Conservation (phyloP, 2,113 vertebrate species). For the Heliornis fulica region DNA sequence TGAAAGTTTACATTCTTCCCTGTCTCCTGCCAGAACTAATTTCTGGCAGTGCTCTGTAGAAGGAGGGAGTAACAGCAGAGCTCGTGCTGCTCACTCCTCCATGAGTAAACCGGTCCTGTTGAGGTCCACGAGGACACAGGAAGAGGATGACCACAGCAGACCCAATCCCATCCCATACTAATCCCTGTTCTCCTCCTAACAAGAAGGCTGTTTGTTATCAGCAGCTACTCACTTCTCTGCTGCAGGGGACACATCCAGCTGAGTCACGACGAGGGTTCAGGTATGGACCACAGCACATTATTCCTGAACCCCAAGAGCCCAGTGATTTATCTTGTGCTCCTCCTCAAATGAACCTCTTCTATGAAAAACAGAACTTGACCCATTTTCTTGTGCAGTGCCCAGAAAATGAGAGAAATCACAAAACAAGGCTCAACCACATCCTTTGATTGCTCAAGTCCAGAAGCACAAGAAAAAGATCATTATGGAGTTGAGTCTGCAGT, state of each 20-base stretch:
- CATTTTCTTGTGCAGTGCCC: neutral
- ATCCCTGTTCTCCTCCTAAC: neutral
- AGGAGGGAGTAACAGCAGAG: neutral
- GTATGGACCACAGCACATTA: neutral
- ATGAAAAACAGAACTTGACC: neutral
- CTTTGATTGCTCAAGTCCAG: neutral
- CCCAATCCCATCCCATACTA: neutral
- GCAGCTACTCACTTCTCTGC: neutral
- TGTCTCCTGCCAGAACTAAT: neutral
- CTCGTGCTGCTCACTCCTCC: neutral
- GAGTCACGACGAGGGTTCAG: fast-evolving
- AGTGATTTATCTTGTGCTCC: neutral
- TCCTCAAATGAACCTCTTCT: neutral
- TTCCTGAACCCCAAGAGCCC: neutral
- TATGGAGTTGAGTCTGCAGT: neutral
- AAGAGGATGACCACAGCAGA: neutral
- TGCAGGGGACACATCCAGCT: neutral
- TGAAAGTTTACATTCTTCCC: neutral
- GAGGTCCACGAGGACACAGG: neutral
- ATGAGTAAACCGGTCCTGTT: neutral
- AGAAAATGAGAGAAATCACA: neutral
- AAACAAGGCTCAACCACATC: neutral
- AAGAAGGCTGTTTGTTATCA: neutral
- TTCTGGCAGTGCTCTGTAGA: neutral
- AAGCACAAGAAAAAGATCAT: neutral